Evolutionary conservation across 1,140 invertebrate species (phyloP).

Genomic region (Drosophila ananassae): DNA sequence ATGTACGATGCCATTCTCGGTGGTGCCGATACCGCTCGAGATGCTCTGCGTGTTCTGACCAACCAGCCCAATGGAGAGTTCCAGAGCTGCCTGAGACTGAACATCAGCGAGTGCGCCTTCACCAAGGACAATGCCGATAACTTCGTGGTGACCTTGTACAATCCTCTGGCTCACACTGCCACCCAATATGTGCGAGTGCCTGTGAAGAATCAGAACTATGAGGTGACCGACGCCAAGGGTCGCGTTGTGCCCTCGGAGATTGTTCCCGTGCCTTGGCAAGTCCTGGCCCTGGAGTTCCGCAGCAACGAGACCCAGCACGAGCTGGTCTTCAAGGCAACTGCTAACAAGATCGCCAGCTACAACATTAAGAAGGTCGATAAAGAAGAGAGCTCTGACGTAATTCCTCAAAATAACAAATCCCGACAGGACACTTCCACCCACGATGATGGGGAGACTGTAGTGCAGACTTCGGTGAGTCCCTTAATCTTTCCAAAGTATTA

Average conservation of each 20-base stretch:
- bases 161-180: constrained; percentile 90
- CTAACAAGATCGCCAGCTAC: constrained; percentile 51
- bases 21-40: constrained; percentile 48
- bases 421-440: not conserved
- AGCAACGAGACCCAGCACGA: constrained; percentile 87
- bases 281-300: constrained; percentile 88
- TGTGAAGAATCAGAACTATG: constrained; percentile 86
- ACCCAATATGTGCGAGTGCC: constrained; percentile 89
- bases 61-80: constrained; percentile 85
- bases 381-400: not conserved
- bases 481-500: not conserved
- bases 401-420: not conserved
- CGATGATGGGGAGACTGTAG: constrained; percentile 31
- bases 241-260: constrained; percentile 85
- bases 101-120: constrained; percentile 86
- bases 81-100: constrained; percentile 87
- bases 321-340: constrained; percentile 87
- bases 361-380: constrained; percentile 45
- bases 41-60: constrained; percentile 67
- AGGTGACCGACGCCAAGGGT: constrained; percentile 86
- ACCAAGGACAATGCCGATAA: constrained; percentile 84
- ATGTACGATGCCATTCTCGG: constrained; percentile 59
- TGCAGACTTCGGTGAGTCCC: constrained; percentile 54
- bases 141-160: constrained; percentile 91
- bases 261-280: constrained; percentile 86